Conservation (phyloP, 2,797 vertebrate genomes). For the Anguilla marmorata region DNA sequence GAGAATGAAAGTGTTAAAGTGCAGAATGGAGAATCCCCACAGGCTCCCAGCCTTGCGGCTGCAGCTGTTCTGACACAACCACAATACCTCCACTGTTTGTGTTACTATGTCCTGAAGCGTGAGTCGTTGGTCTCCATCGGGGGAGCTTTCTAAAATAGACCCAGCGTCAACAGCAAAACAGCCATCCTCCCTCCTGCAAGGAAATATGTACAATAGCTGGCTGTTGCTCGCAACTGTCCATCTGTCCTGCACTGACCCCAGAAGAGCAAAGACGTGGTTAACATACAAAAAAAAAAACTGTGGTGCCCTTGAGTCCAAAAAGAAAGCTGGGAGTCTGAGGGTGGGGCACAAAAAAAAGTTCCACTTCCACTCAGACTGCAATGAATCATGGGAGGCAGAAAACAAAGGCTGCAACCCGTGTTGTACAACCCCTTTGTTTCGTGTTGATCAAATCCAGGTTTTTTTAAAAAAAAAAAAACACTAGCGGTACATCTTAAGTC, state of each 20-base stretch:
- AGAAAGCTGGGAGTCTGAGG: constrained; percentile 23
- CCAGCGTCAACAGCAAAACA: background rate
- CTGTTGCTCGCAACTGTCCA: constrained; percentile 50
- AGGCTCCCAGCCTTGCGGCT: constrained; percentile 58
- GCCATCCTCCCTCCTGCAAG: constrained; percentile 53
- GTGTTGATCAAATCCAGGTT: background rate
- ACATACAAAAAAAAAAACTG: background rate
- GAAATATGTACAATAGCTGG: constrained; percentile 52
- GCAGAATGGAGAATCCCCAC: constrained; percentile 69
- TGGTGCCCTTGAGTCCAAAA: constrained; percentile 40
- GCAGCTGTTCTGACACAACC: constrained; percentile 69
- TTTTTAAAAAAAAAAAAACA: background rate
- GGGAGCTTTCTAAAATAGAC: constrained; percentile 61
- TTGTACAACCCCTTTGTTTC: constrained; percentile 3
- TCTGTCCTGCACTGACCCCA: constrained; percentile 53
- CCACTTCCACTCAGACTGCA: background rate
- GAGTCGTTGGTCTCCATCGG: constrained; percentile 57
- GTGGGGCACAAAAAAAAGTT: background rate
- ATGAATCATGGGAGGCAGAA: background rate
- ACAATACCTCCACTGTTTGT: constrained; percentile 73
- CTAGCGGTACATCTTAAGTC: background rate
- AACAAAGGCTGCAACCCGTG: constrained; percentile 13
- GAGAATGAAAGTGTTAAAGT: constrained; percentile 72
- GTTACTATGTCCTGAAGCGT: constrained; percentile 65
- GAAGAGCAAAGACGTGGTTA: constrained; percentile 50